These are phyloP conservation scores for Oscheius sp. DNA, from an alignment of 1,140 invertebrate genomes.

Conservation along the genomic window DNA sequence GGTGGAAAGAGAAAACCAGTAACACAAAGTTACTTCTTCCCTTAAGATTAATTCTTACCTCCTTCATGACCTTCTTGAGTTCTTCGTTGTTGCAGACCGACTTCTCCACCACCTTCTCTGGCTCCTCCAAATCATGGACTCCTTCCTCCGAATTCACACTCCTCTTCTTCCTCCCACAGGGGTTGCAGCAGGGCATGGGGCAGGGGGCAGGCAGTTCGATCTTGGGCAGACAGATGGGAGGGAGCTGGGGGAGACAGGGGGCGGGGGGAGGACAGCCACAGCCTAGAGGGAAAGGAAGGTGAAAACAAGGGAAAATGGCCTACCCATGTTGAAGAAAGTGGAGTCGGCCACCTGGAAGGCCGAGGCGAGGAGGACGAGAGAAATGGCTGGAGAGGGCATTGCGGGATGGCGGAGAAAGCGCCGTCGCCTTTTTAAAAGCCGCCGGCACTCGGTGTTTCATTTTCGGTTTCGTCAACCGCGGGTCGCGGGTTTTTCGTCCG, in stretches of 20 bases:
- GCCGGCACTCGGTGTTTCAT: no score
- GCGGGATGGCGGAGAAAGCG: no score
- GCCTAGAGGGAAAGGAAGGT: no score
- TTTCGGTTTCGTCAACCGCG: no score
- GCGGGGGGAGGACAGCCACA: slow-evolving; percentile 12
- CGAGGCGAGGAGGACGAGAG: neutral
- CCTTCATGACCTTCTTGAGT: neutral
- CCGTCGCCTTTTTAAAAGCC: no score
- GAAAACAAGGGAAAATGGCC: no score
- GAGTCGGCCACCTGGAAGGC: neutral
- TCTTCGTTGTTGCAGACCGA: neutral
- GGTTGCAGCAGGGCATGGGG: neutral
- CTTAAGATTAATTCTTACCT: neutral
- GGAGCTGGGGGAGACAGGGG: slow-evolving; percentile 6
- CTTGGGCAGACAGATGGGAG: slow-evolving; percentile 6
- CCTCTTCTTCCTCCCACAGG: slow-evolving; percentile 3
- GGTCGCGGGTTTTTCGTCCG: no score
- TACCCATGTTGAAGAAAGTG: neutral
- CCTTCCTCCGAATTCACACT: neutral
- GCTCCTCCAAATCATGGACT: neutral
- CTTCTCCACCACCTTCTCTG: neutral
- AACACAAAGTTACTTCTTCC: no score
- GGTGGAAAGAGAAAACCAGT: no score
- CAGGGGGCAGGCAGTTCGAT: neutral
- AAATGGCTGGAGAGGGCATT: no score